Evolutionary conservation across 2,888 invertebrate species (phyloP).

Genomic region (Dione vanillae): DNA sequence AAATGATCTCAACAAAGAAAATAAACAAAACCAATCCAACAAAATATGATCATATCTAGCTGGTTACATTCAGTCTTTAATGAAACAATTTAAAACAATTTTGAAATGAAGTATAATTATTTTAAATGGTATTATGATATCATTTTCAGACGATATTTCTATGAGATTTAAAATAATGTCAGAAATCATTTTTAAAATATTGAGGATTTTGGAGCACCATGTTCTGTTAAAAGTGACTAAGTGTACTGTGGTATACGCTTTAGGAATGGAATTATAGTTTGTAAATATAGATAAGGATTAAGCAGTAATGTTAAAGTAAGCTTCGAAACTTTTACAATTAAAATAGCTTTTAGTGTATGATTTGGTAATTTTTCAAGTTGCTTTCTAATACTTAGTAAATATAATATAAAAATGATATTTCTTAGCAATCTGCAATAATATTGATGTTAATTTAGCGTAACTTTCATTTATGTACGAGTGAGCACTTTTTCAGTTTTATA

Average conservation of each 20-base stretch:
- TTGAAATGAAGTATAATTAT: background rate
- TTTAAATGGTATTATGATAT: background rate
- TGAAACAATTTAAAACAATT: background rate
- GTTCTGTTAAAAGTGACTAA: constrained; percentile 16
- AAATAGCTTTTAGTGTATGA: background rate
- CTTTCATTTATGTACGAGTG: background rate
- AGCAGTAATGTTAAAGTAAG: constrained; percentile 1
- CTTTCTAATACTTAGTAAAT: background rate
- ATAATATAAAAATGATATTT: background rate
- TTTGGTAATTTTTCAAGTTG: background rate
- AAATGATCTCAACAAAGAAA: constrained; percentile 3
- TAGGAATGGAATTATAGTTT: constrained; percentile 53
- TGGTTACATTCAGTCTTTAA: background rate
- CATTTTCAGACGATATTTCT: background rate
- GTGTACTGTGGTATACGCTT: constrained; percentile 63
- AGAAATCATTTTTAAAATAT: background rate
- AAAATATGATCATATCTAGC: background rate
- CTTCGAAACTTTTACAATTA: constrained; percentile 10
- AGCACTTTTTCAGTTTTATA: constrained; percentile 15
- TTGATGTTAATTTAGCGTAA: background rate
- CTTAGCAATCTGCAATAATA: constrained; percentile 1
- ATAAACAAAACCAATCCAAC: background rate
- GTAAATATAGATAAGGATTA: constrained; percentile 35
- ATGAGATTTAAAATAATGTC: background rate
- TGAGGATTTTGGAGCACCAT: constrained; percentile 1